A percentile compares a stretch with the other conserved stretches of the same genome.
Conservation (phyloP, 92 coral and sea anemone species). For the Porites divaricata region DNA sequence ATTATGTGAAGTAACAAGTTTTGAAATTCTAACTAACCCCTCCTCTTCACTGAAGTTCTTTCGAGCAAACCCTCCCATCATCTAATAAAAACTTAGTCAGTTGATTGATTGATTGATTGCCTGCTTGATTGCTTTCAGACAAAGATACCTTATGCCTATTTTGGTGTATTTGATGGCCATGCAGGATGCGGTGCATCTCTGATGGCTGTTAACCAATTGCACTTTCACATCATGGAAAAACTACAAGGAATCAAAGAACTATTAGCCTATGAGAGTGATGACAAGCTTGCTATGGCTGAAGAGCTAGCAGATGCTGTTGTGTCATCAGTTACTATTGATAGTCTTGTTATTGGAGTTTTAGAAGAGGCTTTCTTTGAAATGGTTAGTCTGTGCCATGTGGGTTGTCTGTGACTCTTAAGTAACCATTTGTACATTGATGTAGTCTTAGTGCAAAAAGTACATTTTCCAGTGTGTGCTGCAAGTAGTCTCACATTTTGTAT, state of each 20-base stretch:
- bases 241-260: slow-evolving; percentile 83
- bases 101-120: too few relatives aligned
- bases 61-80: too few relatives aligned
- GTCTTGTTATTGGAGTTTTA: slow-evolving; percentile 80
- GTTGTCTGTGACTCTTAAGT: neutral
- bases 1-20: too few relatives aligned
- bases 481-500: neutral
- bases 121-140: slow-evolving; percentile 51
- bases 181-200: slow-evolving; percentile 96
- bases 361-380: slow-evolving; percentile 97
- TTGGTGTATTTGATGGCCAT: slow-evolving; percentile 98
- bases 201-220: slow-evolving; percentile 88
- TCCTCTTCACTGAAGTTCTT: too few relatives aligned
- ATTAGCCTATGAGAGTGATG: slow-evolving; percentile 75
- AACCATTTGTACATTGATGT: too few relatives aligned
- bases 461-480: neutral
- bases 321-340: slow-evolving; percentile 83
- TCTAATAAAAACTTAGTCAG: too few relatives aligned
- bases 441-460: too few relatives aligned
- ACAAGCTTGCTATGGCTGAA: slow-evolving; percentile 65
- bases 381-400: slow-evolving; percentile 48
- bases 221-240: slow-evolving; percentile 90
- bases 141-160: slow-evolving; percentile 95
- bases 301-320: slow-evolving; percentile 83
- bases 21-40: too few relatives aligned